These are phyloP conservation scores for Netelia fuscicornis DNA, from an alignment of 2,888 invertebrate species.

Conservation along the genomic window DNA sequence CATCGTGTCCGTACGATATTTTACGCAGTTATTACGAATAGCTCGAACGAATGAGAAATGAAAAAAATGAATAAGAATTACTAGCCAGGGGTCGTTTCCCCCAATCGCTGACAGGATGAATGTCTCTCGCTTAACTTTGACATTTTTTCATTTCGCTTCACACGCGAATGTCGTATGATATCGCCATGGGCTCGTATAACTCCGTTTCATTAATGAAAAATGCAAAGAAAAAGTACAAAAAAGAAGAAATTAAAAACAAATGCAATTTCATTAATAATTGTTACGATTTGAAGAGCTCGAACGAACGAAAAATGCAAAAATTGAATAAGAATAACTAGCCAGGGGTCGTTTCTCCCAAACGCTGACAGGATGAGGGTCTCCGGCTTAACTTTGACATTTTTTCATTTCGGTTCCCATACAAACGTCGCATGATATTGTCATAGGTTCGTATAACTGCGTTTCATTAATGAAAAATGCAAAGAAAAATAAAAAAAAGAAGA, in stretches of 20 bases:
- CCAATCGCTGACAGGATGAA: slow-evolving; percentile 53
- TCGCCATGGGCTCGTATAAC: slow-evolving; percentile 76
- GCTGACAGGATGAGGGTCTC: too few relatives aligned
- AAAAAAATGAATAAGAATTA: not conserved
- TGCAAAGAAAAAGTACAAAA: too few relatives aligned
- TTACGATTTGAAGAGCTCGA: too few relatives aligned
- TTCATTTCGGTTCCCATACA: too few relatives aligned
- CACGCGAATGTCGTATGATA: slow-evolving; percentile 74
- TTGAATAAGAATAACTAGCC: too few relatives aligned
- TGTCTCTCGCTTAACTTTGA: slow-evolving; percentile 26
- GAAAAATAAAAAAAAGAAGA: not conserved
- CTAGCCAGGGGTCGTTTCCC: slow-evolving; percentile 68
- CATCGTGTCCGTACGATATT: slow-evolving; percentile 14
- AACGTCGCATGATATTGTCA: too few relatives aligned
- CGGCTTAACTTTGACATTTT: not conserved
- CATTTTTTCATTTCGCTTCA: slow-evolving; percentile 53
- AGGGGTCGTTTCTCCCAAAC: too few relatives aligned
- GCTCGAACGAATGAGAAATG: slow-evolving; percentile 33
- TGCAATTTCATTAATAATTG: too few relatives aligned
- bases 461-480: too few relatives aligned
- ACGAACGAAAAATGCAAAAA: too few relatives aligned
- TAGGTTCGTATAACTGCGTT: slow-evolving; percentile 16
- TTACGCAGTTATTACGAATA: slow-evolving; percentile 38
- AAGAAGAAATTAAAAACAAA: too few relatives aligned
- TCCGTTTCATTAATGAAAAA: slow-evolving; percentile 59